Percentiles rank a stretch among this genome's conserved stretches.
phyloP scores from a whole-genome alignment of 2,888 invertebrate species.

The Nasonia oneida region DNA sequence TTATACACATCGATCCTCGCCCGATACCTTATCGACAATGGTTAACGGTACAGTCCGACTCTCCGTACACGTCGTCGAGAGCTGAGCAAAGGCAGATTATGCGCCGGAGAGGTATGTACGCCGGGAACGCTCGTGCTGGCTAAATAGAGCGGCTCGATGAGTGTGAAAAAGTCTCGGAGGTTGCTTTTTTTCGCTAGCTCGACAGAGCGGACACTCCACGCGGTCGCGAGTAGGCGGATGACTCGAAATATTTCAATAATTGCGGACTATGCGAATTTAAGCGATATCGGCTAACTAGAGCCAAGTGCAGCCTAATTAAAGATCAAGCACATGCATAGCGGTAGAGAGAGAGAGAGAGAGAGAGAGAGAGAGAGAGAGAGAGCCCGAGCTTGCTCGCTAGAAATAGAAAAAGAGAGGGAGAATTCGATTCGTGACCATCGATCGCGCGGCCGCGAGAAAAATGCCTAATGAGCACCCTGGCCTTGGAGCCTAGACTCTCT shows the following conservation, averaged over 20 bases:
- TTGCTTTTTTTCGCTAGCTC: not conserved
- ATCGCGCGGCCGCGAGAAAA: constrained; percentile 57
- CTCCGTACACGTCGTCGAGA: not conserved
- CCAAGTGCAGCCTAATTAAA: constrained; percentile 56
- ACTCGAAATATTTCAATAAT: too few relatives aligned
- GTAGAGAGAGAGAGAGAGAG: not conserved
- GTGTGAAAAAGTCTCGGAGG: not conserved
- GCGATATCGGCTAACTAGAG: not conserved
- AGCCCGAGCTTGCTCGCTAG: not conserved
- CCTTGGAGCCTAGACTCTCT: constrained; percentile 44
- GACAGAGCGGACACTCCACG: too few relatives aligned
- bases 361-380: not conserved
- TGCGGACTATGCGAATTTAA: too few relatives aligned
- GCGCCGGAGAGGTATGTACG: not conserved
- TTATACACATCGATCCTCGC: constrained; percentile 42
- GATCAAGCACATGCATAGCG: constrained; percentile 49
- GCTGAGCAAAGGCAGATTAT: constrained; percentile 20
- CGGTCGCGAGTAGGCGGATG: too few relatives aligned
- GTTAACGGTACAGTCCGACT: constrained; percentile 62
- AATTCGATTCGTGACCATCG: constrained; percentile 64
- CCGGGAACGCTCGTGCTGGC: not conserved
- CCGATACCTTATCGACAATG: constrained; percentile 62
- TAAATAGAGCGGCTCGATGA: constrained; percentile 30
- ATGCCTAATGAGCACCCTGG: constrained; percentile 59
- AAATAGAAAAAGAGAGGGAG: constrained; percentile 47